phyloP scores from a whole-genome alignment of 2,113 vertebrate species.

The Lepisosteus oculatus region DNA sequence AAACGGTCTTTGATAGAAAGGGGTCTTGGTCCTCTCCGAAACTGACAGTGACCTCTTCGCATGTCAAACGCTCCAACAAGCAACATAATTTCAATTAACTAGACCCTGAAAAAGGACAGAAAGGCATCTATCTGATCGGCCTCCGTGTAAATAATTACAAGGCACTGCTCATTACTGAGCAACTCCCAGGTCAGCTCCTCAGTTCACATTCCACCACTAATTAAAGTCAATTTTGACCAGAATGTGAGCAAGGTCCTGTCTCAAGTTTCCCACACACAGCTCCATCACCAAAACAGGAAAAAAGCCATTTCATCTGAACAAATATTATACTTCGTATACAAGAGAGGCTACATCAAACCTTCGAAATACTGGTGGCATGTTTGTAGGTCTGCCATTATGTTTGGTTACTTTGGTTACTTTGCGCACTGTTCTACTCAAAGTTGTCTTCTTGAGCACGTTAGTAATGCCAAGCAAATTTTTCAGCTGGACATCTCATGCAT shows the following conservation, averaged over 20 bases:
- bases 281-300: no score
- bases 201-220: slow-evolving; percentile 39
- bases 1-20: slow-evolving; percentile 27
- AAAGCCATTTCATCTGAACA: no score
- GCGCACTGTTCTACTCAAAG: no score
- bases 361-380: no score
- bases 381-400: no score
- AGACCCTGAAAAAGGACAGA: slow-evolving; percentile 18
- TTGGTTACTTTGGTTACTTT: no score
- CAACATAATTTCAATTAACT: slow-evolving; percentile 10
- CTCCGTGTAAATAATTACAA: slow-evolving; percentile 28
- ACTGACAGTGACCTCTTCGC: slow-evolving; percentile 21
- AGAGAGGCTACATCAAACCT: no score
- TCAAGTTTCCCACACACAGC: neutral
- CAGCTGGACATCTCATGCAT: no score
- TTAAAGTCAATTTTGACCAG: slow-evolving; percentile 30
- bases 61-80: slow-evolving; percentile 34
- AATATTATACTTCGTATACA: no score
- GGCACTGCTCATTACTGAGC: slow-evolving; percentile 26
- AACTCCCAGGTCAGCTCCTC: slow-evolving; percentile 37
- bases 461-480: no score
- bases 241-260: slow-evolving; percentile 20
- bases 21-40: slow-evolving; percentile 4
- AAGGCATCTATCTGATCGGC: slow-evolving; percentile 19
- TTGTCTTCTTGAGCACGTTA: no score